Conservation (phyloP, 2,797 vertebrate genomes). For the Sarcoramphus papa region DNA sequence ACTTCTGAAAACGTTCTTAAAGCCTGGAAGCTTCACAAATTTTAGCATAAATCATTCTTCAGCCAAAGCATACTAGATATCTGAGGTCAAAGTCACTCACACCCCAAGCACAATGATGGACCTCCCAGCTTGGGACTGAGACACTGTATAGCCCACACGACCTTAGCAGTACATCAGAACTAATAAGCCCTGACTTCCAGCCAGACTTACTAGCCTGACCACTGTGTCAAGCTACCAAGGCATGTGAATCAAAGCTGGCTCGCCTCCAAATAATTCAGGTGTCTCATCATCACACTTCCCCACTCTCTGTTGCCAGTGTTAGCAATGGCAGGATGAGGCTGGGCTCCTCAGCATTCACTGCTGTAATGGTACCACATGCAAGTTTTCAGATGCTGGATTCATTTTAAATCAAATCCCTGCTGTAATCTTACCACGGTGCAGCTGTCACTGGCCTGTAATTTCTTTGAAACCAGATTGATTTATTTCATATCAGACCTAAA, state of each 20-base stretch:
- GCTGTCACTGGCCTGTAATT: not conserved
- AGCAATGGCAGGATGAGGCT: not conserved
- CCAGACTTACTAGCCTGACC: not conserved
- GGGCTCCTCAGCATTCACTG: not conserved
- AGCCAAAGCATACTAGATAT: not conserved
- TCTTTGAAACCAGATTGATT: not conserved
- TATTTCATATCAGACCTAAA: not conserved
- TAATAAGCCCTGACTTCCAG: not conserved
- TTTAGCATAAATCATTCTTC: not conserved
- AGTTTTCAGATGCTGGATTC: not conserved
- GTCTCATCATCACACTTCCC: not conserved
- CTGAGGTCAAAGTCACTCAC: not conserved
- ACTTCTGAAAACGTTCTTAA: not conserved
- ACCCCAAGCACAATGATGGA: accelerated
- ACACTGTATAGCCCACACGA: not conserved
- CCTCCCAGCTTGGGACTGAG: not conserved
- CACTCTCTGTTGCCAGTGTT: not conserved
- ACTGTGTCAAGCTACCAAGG: not conserved
- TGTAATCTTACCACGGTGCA: not conserved
- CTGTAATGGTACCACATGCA: not conserved
- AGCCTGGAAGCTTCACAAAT: not conserved
- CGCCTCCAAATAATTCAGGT: not conserved
- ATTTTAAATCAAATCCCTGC: not conserved
- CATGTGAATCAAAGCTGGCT: not conserved
- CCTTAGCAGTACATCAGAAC: not conserved